Evolutionary conservation across 2,888 invertebrate species (phyloP), one percentile per base, ranked within the genome.

Genomic region (Dascillus cervinus): DNA sequence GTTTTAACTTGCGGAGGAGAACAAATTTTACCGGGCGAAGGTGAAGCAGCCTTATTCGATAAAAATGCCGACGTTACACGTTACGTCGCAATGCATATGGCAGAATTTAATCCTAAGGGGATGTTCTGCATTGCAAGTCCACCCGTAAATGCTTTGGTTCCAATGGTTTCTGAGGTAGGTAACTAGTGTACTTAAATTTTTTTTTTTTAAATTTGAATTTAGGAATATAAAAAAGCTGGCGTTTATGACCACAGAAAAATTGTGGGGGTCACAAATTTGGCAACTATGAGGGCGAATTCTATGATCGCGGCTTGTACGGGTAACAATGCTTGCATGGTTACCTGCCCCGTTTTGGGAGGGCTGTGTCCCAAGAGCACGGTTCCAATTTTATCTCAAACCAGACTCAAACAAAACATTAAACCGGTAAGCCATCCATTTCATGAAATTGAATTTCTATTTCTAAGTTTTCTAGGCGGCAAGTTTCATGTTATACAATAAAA

Each of bases 111-210:
- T 43, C 59, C 60, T 0, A 44, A 49, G 12, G 55, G 53, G 4
- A 46, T 64, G 13, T 41, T 61, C 31, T 56, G 61, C 27, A 49
- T 64, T 22, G 52, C 56, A 1, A 60, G 54, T 20, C 63, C 60
- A 3, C 64, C 64, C 3, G 46, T 64, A 20, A 56, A 59, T 38
- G 54, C 58, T 10, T 47, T 64, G 26, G 59, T 65, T 2, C 64
- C 65, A 2, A 43, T 65, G 46, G 57, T 54, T n/a, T 50, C 56
- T 4, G 59, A 64, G 49, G 64, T 62, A 49, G 46, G n/a, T n/a
- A n/a, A n/a, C n/a, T n/a, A n/a, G n/a, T n/a, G n/a, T n/a, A n/a
- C n/a, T n/a, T n/a, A n/a, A n/a, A n/a, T n/a, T n/a, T n/a, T n/a
- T n/a, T n/a, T n/a, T n/a, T n/a, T n/a, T n/a, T n/a, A n/a, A n/a